A percentile compares a stretch with the other conserved stretches of the same genome.
Evolutionary conservation across 2,888 invertebrate species (phyloP).

Genomic region (Noctuana brunneofusca): DNA sequence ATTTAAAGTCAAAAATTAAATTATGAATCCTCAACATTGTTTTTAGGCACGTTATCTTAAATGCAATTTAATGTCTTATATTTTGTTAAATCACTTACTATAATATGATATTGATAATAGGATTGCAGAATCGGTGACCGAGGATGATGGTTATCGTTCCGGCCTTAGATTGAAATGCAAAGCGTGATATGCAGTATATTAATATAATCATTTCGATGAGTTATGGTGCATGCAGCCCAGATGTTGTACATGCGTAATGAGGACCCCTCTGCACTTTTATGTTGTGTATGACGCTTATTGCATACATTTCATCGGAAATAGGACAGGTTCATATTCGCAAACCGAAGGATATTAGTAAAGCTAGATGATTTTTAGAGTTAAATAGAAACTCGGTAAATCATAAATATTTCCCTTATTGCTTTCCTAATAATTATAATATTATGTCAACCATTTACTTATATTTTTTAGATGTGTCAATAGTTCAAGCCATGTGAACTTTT

Average conservation of each 20-base stretch:
- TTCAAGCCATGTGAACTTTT: no score
- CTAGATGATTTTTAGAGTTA: no score
- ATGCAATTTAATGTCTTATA: not conserved
- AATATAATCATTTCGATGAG: slow-evolving; percentile 32
- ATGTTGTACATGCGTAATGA: slow-evolving; percentile 34
- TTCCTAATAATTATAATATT: no score
- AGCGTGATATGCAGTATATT: slow-evolving; percentile 33
- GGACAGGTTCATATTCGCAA: not conserved
- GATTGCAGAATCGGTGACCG: slow-evolving; percentile 5
- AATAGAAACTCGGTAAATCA: no score
- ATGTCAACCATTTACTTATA: no score
- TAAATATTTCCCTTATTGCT: no score
- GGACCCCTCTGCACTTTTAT: slow-evolving; percentile 28
- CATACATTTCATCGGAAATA: slow-evolving; percentile 15
- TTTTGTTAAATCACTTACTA: not conserved
- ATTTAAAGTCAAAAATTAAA: no score
- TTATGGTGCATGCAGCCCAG: slow-evolving; percentile 29
- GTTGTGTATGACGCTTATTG: slow-evolving; percentile 14
- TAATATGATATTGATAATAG: slow-evolving; percentile 9
- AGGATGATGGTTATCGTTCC: slow-evolving; percentile 29
- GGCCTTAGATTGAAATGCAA: slow-evolving; percentile 34
- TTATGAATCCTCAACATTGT: no score
- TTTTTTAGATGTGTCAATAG: no score
- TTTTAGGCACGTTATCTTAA: not conserved
- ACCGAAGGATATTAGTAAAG: not conserved